Base-by-base conservation (phyloP, 2,113 vertebrate genomes). In the Chaetura pelagica region DNA sequence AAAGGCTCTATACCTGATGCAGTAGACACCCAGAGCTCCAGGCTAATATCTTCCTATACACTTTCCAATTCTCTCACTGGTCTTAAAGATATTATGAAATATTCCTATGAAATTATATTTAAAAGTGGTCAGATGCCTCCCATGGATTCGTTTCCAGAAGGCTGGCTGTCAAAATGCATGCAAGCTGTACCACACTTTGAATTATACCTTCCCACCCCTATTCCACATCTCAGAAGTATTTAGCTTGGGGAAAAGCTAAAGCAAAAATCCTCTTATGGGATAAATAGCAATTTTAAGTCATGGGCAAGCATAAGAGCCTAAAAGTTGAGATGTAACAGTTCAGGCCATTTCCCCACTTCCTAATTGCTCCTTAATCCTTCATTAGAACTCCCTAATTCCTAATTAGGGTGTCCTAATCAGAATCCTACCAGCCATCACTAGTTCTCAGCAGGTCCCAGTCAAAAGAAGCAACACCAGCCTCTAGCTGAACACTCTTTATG, bases 261-360 rank as follows among this genome's bases (percentile, higher is more conserved):
- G 38, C 87, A 82, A 67, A 84, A 91, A 96, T 96, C 94, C 82
- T 94, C 93, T 96, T 95, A 84, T 30, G 48, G 63, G 85, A 90
- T 95, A 88, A 96, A 80, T 44, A 81, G 64, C 76, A 89, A 84
- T 93, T 87, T 96, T 90, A 95, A 96, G 49, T 92, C 76, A 89
- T 78, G 61, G 83, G 22, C 92, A 77, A 90, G 51, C 67, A 4
- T 52, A 90, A 80, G 51, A 86, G 84, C 32, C 54, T 48, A 80
- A 85, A 29, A 71, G 55, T 93, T 85, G 59, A 74, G 87, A 93
- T 77, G 52, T 48, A 80, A 87, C 79, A 63, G 72, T 88, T 88
- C 63, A 73, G 76, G 69, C 79, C 75, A n/a, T 88, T 63, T 91
- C 38, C 57, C 64, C 67, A 10, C 42, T 87, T 95, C 51, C 26